These are phyloP conservation scores for Pyrgus malvae DNA, from an alignment of 2,888 invertebrate genomes.

Conservation along the genomic window DNA sequence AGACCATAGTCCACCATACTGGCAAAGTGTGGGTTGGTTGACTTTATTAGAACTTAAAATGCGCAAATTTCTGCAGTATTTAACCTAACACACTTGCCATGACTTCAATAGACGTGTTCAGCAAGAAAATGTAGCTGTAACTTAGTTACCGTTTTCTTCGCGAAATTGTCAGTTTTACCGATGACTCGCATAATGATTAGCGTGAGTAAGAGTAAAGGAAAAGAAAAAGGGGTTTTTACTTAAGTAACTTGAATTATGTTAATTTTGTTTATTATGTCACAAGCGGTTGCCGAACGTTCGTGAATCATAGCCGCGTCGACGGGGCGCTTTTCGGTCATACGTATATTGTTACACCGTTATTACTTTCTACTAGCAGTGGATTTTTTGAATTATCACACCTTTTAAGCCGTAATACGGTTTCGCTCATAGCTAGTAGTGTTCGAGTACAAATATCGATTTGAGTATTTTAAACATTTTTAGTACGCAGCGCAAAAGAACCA, in stretches of 20 bases:
- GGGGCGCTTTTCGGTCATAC: conserved; percentile 35
- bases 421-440: not conserved
- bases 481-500: too few relatives aligned
- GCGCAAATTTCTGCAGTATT: not conserved
- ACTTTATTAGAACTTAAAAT: not conserved
- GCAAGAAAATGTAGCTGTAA: conserved; percentile 11
- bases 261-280: conserved; percentile 80
- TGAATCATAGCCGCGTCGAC: conserved; percentile 61
- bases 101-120: conserved; percentile 13
- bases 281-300: conserved; percentile 55
- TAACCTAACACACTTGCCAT: conserved; percentile 16
- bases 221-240: conserved; percentile 56
- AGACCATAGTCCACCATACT: too few relatives aligned
- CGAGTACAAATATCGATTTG: too few relatives aligned
- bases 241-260: conserved; percentile 65
- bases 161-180: conserved; percentile 40
- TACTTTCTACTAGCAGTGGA: conserved; percentile 65
- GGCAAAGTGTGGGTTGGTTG: too few relatives aligned
- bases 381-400: conserved; percentile 30
- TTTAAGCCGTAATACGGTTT: conserved; percentile 27
- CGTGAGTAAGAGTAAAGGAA: conserved; percentile 64
- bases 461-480: too few relatives aligned
- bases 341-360: conserved; percentile 69
- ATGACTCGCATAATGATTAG: conserved; percentile 45
- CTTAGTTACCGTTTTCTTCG: conserved; percentile 32